These are phyloP conservation scores for Eptatretus burgeri DNA, from an alignment of 2,113 vertebrate species.

Conservation along the genomic window DNA sequence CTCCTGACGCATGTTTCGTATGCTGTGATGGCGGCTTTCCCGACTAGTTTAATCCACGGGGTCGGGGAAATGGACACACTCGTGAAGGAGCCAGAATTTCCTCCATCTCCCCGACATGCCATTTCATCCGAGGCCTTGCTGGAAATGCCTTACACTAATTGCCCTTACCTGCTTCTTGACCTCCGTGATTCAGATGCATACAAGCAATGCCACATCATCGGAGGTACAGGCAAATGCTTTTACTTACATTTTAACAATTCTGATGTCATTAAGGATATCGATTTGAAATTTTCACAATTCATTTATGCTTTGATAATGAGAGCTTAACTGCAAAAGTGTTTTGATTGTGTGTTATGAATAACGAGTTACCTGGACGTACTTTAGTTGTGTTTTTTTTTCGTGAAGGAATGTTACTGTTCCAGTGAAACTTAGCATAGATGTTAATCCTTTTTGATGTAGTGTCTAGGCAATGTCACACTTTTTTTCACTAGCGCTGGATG, in stretches of 20 bases:
- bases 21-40: not conserved
- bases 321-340: not conserved
- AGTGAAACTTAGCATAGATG: too few relatives aligned
- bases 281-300: not conserved
- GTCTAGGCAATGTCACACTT: not conserved
- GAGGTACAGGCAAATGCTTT: slow-evolving; percentile 22
- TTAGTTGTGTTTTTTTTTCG: not conserved
- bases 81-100: not conserved
- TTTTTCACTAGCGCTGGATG: not conserved
- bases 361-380: not conserved
- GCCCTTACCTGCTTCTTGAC: slow-evolving; percentile 69
- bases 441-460: not conserved
- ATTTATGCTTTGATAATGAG: not conserved
- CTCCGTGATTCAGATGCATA: slow-evolving; percentile 46
- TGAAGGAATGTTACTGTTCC: too few relatives aligned
- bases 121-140: not conserved
- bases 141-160: slow-evolving; percentile 40
- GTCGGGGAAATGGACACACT: slow-evolving; percentile 47
- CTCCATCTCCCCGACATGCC: not conserved
- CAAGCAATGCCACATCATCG: slow-evolving; percentile 47
- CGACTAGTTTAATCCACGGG: slow-evolving; percentile 45
- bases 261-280: not conserved
- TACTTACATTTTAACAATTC: not conserved
- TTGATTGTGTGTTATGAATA: not conserved
- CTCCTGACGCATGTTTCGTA: too few relatives aligned